Conservation (phyloP, 2,113 vertebrate genomes). For the Aythya baeri region DNA sequence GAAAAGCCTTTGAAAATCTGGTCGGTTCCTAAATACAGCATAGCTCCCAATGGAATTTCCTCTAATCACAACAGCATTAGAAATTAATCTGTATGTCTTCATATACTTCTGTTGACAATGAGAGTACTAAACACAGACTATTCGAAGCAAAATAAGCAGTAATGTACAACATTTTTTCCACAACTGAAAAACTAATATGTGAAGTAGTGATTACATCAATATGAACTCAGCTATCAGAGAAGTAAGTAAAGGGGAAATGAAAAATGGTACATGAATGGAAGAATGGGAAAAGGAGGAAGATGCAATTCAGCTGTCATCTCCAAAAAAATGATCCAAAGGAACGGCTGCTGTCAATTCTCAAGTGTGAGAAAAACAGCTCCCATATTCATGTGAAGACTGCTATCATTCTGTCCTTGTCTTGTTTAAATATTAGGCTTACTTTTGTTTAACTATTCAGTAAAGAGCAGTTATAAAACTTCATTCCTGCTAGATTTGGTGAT, state of each 20-base stretch:
- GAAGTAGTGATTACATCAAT: neutral
- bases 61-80: neutral
- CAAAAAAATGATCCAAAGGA: neutral
- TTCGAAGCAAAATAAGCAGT: neutral
- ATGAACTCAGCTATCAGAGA: neutral
- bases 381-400: neutral
- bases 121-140: neutral
- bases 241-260: constrained; percentile 18
- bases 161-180: neutral
- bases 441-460: constrained; percentile 46
- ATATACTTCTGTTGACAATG: neutral
- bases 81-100: neutral
- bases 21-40: neutral
- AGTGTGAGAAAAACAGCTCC: neutral
- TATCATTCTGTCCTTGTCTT: neutral
- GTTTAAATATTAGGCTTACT: constrained; percentile 28
- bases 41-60: neutral
- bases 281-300: neutral
- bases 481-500: constrained; percentile 12
- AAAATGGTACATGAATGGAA: neutral
- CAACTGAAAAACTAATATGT: neutral
- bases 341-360: neutral
- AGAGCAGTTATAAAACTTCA: neutral
- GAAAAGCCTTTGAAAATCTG: neutral
- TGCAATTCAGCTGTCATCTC: neutral